Conservation (phyloP, 2,888 invertebrate species). For the Aphrophora alni region DNA sequence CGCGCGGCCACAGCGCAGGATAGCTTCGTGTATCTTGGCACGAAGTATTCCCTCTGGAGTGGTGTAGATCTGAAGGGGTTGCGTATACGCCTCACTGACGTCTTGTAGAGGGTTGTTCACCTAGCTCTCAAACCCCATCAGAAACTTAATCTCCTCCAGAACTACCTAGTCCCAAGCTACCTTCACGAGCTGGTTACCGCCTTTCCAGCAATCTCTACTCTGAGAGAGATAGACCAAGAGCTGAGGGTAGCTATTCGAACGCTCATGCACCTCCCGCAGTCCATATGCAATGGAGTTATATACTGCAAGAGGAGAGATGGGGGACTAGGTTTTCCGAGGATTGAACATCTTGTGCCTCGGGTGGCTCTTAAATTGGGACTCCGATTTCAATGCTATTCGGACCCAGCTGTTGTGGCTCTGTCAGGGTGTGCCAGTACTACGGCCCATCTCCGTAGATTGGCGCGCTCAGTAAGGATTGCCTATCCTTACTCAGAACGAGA, state of each 20-base stretch:
- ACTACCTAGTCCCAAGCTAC: conserved; percentile 18
- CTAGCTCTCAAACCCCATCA: conserved; percentile 24
- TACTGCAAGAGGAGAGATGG: conserved; percentile 53
- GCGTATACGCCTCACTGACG: not conserved
- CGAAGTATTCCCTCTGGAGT: no score
- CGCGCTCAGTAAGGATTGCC: not conserved
- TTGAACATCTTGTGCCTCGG: conserved; percentile 47
- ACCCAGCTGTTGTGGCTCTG: not conserved
- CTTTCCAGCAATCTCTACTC: conserved; percentile 21
- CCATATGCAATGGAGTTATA: conserved; percentile 48
- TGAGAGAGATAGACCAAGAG: no score
- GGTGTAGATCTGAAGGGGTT: not conserved
- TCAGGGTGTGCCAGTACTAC: not conserved
- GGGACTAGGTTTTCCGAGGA: conserved; percentile 53
- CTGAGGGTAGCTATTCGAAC: not conserved
- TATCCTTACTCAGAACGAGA: conserved; percentile 18
- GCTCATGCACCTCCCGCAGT: conserved; percentile 50
- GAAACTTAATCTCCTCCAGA: not conserved
- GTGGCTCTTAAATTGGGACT: conserved; percentile 45
- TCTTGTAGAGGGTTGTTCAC: not conserved
- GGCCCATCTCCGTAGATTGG: conserved; percentile 17
- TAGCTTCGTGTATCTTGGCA: conserved; percentile 14
- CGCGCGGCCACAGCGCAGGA: conserved; percentile 29
- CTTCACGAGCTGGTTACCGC: conserved; percentile 20
- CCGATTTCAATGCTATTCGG: not conserved